A percentile compares a stretch with the other conserved stretches of the same genome.
Conservation (phyloP, 1,140 invertebrate genomes). For the Drosophila melanica region DNA sequence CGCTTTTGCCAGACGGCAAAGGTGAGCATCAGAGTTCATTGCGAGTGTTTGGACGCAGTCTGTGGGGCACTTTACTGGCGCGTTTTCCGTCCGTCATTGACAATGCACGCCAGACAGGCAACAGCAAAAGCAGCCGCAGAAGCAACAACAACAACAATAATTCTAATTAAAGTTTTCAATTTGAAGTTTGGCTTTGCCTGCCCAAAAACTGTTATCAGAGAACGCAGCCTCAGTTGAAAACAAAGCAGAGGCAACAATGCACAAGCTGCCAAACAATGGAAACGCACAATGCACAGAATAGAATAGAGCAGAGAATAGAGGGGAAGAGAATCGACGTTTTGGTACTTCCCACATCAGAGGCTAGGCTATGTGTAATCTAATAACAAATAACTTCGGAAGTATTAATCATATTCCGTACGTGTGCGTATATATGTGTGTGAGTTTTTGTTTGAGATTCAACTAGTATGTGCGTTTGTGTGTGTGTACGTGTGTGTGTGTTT, state of each 20-base stretch:
- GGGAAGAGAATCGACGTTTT: not conserved
- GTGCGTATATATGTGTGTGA: not conserved
- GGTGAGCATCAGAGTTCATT: constrained; percentile 57
- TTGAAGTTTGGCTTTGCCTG: constrained; percentile 68
- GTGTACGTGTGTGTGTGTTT: constrained; percentile 28
- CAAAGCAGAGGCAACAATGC: constrained; percentile 69
- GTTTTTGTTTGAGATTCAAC: constrained; percentile 11
- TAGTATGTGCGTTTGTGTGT: constrained; percentile 6
- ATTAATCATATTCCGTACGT: constrained; percentile 74
- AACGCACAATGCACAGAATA: constrained; percentile 46
- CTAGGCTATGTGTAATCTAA: constrained; percentile 68
- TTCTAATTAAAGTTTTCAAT: constrained; percentile 83
- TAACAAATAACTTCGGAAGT: constrained; percentile 81
- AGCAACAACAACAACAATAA: constrained; percentile 69
- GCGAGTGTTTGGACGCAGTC: constrained; percentile 41
- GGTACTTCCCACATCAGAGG: constrained; percentile 7
- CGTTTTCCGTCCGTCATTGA: constrained; percentile 53
- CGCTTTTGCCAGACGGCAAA: constrained; percentile 21
- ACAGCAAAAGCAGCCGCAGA: constrained; percentile 23
- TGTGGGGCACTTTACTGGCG: constrained; percentile 60
- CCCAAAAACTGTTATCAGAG: constrained; percentile 63
- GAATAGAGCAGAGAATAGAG: not conserved
- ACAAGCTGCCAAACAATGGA: constrained; percentile 64
- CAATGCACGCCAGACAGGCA: constrained; percentile 60
- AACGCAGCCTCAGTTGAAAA: constrained; percentile 58